Base-by-base conservation (phyloP, 2,888 invertebrate species). In the Anthophora plumipes region DNA sequence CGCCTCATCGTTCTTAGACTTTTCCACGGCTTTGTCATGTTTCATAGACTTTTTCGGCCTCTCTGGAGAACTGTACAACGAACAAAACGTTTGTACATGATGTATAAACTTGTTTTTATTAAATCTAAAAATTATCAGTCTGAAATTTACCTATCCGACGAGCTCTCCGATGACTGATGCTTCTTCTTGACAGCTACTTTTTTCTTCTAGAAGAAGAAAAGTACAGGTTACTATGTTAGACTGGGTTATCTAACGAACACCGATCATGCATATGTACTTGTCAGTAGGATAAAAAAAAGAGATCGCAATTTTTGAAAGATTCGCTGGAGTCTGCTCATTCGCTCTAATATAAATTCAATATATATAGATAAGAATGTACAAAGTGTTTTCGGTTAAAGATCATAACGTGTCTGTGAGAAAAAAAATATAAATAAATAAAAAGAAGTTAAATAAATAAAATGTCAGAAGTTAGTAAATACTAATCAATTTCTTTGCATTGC, bases 181-280 rank as follows among this genome's bases (percentile, higher is more conserved):
- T 94, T 95, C 94, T 95, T 95, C 93, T 95, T 95, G 71, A 89
- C 83, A 74, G 91, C 88, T 83, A 94, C 94, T 92, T 95, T 95
- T 93, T 95, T 95, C 95, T 95, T 94, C 93, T 93, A 91, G 91
- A 93, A 91, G 84, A 88, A 92, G 90, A 89, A 78, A 79, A 69
- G 70, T 71, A 50, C 59, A 48, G 59, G 83, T 91, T 85, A 88
- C 57, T 86, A 74, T 82, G 57, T 75, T 76, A 85, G 73, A 80
- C 66, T 37, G 67, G 11, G 57, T 50, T 66, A 75, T 82, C 61
- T 68, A 75, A 46, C 81, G 81, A 89, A 92, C 92, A 92, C 86
- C 90, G 72, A 92, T 90, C 92, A 92, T 92, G 92, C 92, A 92
- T 78, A 80, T 84, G 83, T 89, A 84, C 86, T 90, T 87, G 78